These are phyloP conservation scores for Ophiothrix spiculata DNA, from an alignment of 35 echinoderm and acorn worm genomes.

Conservation along the genomic window DNA sequence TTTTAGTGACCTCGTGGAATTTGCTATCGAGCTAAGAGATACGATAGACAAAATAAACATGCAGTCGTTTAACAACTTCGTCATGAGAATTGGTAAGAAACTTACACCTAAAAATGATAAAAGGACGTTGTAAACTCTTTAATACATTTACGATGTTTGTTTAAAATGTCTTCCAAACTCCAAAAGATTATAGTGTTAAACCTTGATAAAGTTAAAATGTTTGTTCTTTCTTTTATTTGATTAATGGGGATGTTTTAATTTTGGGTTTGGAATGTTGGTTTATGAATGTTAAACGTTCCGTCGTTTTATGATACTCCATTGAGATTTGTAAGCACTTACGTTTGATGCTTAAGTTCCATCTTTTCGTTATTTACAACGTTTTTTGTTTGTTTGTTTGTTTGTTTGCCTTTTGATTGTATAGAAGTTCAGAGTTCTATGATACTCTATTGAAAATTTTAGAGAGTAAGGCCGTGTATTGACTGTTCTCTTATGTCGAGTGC, in stretches of 20 bases:
- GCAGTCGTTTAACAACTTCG: conserved; percentile 96
- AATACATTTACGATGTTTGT: too few species aligned
- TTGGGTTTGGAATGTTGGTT: not conserved
- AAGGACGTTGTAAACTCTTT: too few species aligned
- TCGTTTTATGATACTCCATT: too few species aligned
- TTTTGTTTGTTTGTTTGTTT: too few species aligned
- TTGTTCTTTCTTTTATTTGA: not conserved
- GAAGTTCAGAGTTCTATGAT: not conserved
- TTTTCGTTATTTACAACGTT: too few species aligned
- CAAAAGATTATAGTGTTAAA: not conserved
- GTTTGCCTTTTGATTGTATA: not conserved
- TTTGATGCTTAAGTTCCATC: too few species aligned
- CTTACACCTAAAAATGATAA: too few species aligned
- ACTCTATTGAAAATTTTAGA: not conserved
- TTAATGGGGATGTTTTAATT: not conserved
- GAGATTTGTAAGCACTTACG: too few species aligned
- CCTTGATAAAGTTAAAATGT: not conserved
- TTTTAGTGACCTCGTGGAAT: conserved; percentile 75
- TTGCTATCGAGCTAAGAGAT: conserved; percentile 63
- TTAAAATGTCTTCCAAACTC: not conserved
- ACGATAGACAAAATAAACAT: conserved; percentile 83
- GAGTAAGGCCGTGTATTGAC: not conserved
- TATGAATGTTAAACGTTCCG: too few species aligned
- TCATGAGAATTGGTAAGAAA: conserved; percentile 80
- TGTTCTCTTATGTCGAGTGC: not conserved